phyloP scores from a whole-genome alignment of 2,797 vertebrate species.

The Podargus strigoides region DNA sequence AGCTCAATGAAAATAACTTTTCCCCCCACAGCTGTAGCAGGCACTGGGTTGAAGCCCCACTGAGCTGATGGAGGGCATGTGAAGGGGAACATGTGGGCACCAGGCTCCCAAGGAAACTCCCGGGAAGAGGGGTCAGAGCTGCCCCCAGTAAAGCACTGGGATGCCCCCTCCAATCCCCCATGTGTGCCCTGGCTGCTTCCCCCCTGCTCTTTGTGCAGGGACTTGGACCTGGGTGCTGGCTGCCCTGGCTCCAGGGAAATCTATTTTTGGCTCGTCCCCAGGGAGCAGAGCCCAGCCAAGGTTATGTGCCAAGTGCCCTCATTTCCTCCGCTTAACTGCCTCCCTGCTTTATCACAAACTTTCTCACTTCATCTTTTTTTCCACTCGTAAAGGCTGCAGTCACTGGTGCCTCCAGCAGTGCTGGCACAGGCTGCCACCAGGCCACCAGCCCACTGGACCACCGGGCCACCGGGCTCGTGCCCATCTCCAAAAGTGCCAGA shows the following conservation, averaged over 20 bases:
- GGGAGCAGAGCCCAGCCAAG: background rate
- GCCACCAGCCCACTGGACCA: fast-evolving
- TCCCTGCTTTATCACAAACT: conserved; percentile 59
- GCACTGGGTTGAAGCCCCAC: background rate
- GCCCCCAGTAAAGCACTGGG: background rate
- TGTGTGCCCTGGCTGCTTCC: background rate
- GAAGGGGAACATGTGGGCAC: background rate
- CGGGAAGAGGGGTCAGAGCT: background rate
- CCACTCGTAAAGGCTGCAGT: background rate
- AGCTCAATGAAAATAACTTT: background rate
- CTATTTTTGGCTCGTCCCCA: background rate
- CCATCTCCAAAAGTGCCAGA: background rate
- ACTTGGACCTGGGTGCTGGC: background rate
- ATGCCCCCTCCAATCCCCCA: fast-evolving
- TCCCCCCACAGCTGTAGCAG: background rate
- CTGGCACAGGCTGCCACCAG: background rate
- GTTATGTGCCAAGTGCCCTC: background rate
- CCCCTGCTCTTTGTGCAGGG: fast-evolving
- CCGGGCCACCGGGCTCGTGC: background rate
- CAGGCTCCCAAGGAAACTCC: background rate
- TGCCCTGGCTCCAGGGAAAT: background rate
- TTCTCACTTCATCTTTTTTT: conserved; percentile 31
- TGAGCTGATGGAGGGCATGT: fast-evolving
- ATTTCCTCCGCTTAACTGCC: conserved; percentile 47
- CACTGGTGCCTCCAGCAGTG: background rate